A percentile compares a stretch with the other conserved stretches of the same genome.
Evolutionary conservation across 2,888 invertebrate genomes (phyloP).

Genomic region (Aporophyla nigra): DNA sequence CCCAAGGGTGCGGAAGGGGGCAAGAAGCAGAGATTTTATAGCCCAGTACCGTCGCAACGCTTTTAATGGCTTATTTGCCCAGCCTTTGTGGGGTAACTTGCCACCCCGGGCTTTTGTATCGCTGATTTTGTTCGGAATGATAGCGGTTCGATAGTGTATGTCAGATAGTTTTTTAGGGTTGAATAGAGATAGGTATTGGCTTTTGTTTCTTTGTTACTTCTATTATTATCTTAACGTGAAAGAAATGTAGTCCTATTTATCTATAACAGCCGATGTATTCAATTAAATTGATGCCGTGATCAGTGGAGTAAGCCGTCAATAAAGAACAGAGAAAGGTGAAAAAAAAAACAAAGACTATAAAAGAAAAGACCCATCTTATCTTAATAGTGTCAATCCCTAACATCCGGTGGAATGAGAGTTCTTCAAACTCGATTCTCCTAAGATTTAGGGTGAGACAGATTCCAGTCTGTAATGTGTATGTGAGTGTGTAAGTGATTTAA

Average conservation of each 20-base stretch:
- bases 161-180: conserved; percentile 62
- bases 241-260: not conserved
- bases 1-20: conserved; percentile 77
- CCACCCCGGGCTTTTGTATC: conserved; percentile 81
- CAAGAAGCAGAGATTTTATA: conserved; percentile 91
- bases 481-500: not conserved
- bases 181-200: conserved; percentile 26
- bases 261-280: not conserved
- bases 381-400: not conserved
- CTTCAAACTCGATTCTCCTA: not conserved
- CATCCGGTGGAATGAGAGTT: not conserved
- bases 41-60: conserved; percentile 87
- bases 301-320: too few relatives aligned
- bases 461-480: not conserved
- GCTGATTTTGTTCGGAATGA: conserved; percentile 87
- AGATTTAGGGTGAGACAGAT: not conserved
- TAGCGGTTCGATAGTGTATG: conserved; percentile 76
- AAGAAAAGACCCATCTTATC: too few relatives aligned
- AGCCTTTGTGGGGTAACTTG: conserved; percentile 84
- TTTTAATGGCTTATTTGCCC: conserved; percentile 91
- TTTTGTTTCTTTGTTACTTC: conserved; percentile 21
- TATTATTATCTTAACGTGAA: not conserved
- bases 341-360: too few relatives aligned
- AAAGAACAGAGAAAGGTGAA: too few relatives aligned
- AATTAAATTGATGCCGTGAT: not conserved